Base-by-base conservation (phyloP, 2,888 invertebrate species). In the Proisotoma minuta region DNA sequence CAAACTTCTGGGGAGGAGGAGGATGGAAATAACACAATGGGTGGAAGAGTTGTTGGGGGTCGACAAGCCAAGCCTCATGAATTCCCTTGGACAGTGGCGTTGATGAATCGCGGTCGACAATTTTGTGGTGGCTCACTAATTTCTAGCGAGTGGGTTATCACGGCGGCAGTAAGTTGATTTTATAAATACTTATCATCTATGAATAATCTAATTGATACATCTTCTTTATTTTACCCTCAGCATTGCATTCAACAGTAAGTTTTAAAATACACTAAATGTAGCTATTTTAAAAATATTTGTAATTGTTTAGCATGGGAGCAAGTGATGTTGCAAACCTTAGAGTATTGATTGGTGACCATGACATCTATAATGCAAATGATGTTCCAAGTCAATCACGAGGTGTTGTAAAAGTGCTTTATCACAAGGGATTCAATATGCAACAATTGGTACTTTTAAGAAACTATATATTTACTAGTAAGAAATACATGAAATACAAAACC, bases 321-420 rank as follows among this genome's bases (percentile, higher is more conserved):
- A 89, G 88, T 87, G 91, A 92, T 76, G 91, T 92, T 0, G 88
- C 91, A 0, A 83, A 89, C 57, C 75, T 92, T 59, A 89, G 88
- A 1, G 89, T 88, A 0, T 83, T 88, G 69, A 81, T 92, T 18
- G 91, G 91, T 8, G 92, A 91, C 76, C 84, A 91, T 76, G 88
- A 92, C 73, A 91, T 92, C 59, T 86, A 85, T 74, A 84, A 60
- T 52, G 85, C 84, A 75, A 79, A 82, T 1, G 91, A 91, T 77
- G 86, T 87, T 1, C 82, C 83, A 62, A 91, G 91, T 76, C 78
- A 90, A 26, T 88, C 89, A 72, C 84, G 88, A 74, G 85, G 86
- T 75, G 88, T 91, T 57, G 88, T 88, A 75, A 82, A 90, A 65
- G 86, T 92, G 1, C 89, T 91, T n/a, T 81, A 91, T 57, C 91